These are phyloP conservation scores for Sarcophilus harrisii DNA, from an alignment of 2,797 vertebrate genomes.

Conservation along the genomic window DNA sequence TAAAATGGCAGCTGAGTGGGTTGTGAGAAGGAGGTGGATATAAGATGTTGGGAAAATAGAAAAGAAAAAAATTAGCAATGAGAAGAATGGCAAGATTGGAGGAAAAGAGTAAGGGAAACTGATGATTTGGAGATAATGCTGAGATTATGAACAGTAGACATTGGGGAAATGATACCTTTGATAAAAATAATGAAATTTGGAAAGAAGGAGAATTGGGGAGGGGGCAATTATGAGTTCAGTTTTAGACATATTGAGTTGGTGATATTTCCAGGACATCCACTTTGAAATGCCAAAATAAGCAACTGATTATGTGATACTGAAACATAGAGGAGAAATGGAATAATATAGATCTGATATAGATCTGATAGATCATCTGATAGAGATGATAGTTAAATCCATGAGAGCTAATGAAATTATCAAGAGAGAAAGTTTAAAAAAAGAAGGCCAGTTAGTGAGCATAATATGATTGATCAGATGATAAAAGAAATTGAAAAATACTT, in stretches of 20 bases:
- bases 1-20: not conserved
- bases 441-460: not conserved
- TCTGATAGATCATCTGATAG: no score
- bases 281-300: not conserved
- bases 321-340: not conserved
- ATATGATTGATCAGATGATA: not conserved
- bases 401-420: not conserved
- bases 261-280: not conserved
- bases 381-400: not conserved
- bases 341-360: not conserved
- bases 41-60: not conserved
- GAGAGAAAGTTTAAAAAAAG: not conserved
- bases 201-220: not conserved
- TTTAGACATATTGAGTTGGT: not conserved
- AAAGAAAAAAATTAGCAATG: no score
- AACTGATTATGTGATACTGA: not conserved
- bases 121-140: not conserved
- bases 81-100: not conserved
- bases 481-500: not conserved
- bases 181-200: not conserved
- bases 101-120: not conserved
- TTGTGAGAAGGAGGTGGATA: not conserved
- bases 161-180: not conserved
- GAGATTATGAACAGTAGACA: not conserved
- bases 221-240: not conserved